Conservation (phyloP, 2,888 invertebrate species). For the Cephonodes hylas region DNA sequence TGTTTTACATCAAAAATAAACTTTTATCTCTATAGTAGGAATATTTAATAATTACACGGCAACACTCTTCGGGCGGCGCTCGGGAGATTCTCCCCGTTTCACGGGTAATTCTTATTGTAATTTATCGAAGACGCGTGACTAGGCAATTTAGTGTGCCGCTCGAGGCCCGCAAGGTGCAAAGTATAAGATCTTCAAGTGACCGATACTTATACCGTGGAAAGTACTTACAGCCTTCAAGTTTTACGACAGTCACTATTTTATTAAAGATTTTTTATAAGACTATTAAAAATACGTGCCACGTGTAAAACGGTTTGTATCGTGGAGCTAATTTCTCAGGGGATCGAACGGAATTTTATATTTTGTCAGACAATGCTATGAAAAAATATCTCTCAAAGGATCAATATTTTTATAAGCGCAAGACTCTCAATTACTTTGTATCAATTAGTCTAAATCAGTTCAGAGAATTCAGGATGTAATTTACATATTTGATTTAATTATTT, state of each 20-base stretch:
- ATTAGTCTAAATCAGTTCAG: too few relatives aligned
- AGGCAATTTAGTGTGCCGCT: slow-evolving; percentile 49
- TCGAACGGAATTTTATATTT: too few relatives aligned
- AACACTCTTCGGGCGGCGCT: slow-evolving; percentile 16
- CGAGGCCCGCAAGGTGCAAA: slow-evolving; percentile 6
- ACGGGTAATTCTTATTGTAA: slow-evolving; percentile 71
- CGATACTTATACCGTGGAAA: background rate
- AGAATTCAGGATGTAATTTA: too few relatives aligned
- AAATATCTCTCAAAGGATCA: too few relatives aligned
- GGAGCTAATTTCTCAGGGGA: too few relatives aligned
- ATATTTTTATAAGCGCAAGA: too few relatives aligned
- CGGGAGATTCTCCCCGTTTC: slow-evolving; percentile 45
- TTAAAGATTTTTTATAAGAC: too few relatives aligned
- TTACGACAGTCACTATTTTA: background rate
- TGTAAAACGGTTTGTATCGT: too few relatives aligned
- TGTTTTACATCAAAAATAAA: background rate
- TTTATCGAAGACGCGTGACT: slow-evolving; percentile 75
- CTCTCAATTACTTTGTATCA: too few relatives aligned
- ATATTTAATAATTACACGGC: background rate
- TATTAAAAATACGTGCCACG: too few relatives aligned
- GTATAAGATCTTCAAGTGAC: slow-evolving; percentile 11
- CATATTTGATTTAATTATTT: too few relatives aligned
- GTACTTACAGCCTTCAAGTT: background rate
- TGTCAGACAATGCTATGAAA: too few relatives aligned
- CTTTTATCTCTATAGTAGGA: background rate